Evolutionary conservation across 2,113 vertebrate species (phyloP), one percentile per base, ranked within the genome.

Genomic region (Podarcis cretensis): DNA sequence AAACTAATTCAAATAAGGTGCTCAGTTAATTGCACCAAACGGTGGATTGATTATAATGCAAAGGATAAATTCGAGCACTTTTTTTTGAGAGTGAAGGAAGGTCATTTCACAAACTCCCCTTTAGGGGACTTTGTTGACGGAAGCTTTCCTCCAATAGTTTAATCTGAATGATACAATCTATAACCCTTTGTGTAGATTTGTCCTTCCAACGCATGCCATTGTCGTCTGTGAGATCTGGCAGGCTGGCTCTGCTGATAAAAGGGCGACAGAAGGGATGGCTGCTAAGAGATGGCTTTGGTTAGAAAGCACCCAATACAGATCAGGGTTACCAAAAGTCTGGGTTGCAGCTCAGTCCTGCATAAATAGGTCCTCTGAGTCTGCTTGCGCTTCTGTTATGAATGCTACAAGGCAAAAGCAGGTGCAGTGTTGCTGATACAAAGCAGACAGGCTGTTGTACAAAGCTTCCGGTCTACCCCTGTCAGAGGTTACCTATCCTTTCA

Each of bases 61-160:
- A 63, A 76, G 93, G 66, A 65, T n/a, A 35, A 90, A 37, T 71
- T 81, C 18, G 1, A 20, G 21, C 35, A 88, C 2, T 0, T 81
- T 84, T 84, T 89, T 92, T 32, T 59, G 12, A 91, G 83, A 1
- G 2, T 59, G 91, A 69, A 81, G 85, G 83, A 95, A 95, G 94
- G 86, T 95, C 92, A 90, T 90, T 92, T 93, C 0, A 0, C 48
- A 32, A 68, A 79, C 84, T 84, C 86, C 92, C 92, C 92, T 95
- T 94, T 93, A 69, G 86, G 93, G 90, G 68, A 92, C 90, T 95
- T 27, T 94, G 95, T 95, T 96, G 95, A 96, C 94, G 92, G 83
- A 89, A 43, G 37, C 78, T 93, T 95, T 95, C 96, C 93, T 95
- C 90, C 81, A 90, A 94, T 85, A 80, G 90, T 93, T 91, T 94